These are phyloP conservation scores for Lucilia sericata DNA, from an alignment of 1,140 invertebrate species.

Conservation along the genomic window DNA sequence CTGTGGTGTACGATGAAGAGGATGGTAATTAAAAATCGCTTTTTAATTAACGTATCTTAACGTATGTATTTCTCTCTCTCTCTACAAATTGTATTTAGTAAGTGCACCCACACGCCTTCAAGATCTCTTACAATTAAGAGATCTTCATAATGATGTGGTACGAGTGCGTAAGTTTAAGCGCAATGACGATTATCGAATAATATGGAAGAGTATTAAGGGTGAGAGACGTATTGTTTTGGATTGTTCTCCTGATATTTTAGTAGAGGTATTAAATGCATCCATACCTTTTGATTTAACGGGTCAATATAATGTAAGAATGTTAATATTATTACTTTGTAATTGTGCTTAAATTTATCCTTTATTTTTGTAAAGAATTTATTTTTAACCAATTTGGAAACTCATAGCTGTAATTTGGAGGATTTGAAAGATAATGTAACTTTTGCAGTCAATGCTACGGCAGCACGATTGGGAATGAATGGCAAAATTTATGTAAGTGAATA, in stretches of 20 bases:
- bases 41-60: not conserved
- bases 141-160: slow-evolving; percentile 60
- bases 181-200: slow-evolving; percentile 67
- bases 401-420: slow-evolving; percentile 55
- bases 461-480: slow-evolving; percentile 65
- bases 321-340: not conserved
- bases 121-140: slow-evolving; percentile 60
- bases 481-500: slow-evolving; percentile 53
- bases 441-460: slow-evolving; percentile 77
- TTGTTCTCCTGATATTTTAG: slow-evolving; percentile 73
- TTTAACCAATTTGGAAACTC: slow-evolving; percentile 60
- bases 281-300: slow-evolving; percentile 60
- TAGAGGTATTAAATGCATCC: slow-evolving; percentile 68
- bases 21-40: slow-evolving; percentile 69
- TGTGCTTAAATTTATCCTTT: not conserved
- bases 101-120: slow-evolving; percentile 57
- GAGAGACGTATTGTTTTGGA: slow-evolving; percentile 81
- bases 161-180: slow-evolving; percentile 72
- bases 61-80: not conserved
- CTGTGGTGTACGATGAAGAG: slow-evolving; percentile 85
- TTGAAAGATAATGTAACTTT: slow-evolving; percentile 60
- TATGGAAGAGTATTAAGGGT: slow-evolving; percentile 78
- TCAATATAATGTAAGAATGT: slow-evolving; percentile 57
- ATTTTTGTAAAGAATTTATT: slow-evolving; percentile 50
- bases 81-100: slow-evolving; percentile 51